Percentiles rank a stretch among this genome's conserved stretches.
Conservation (phyloP, 2,888 invertebrate genomes). For the Calliopum simillimum region DNA sequence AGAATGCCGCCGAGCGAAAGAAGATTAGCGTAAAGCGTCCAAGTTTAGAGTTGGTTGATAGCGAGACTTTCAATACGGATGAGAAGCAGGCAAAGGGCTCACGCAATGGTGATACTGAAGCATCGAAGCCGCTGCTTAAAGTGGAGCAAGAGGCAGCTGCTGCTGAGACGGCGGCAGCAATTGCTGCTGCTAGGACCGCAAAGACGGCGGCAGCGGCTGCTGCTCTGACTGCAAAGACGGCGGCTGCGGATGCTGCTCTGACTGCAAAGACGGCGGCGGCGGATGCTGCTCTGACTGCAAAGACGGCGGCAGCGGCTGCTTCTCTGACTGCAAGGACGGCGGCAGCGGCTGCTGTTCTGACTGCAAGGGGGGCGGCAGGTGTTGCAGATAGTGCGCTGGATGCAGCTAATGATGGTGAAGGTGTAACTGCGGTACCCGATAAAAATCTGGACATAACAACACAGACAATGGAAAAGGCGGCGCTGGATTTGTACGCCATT, state of each 20-base stretch:
- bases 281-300: slow-evolving; percentile 42
- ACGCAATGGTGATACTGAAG: slow-evolving; percentile 61
- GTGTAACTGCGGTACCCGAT: slow-evolving; percentile 34
- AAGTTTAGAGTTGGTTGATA: slow-evolving; percentile 83
- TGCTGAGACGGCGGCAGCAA: slow-evolving; percentile 49
- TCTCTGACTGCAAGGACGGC: slow-evolving; percentile 41
- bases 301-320: slow-evolving; percentile 45
- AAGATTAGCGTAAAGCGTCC: slow-evolving; percentile 73
- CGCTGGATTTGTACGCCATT: slow-evolving; percentile 85
- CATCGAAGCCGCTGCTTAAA: slow-evolving; percentile 54
- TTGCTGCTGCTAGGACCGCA: slow-evolving; percentile 45
- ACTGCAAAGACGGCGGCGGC: slow-evolving; percentile 43
- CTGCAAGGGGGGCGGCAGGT: too few species aligned
- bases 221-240: slow-evolving; percentile 41
- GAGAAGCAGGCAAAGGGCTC: slow-evolving; percentile 65
- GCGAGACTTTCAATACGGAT: slow-evolving; percentile 82
- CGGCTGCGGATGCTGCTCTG: slow-evolving; percentile 43
- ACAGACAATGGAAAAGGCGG: slow-evolving; percentile 84
- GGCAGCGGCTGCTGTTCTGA: slow-evolving; percentile 43
- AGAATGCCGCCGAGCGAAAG: slow-evolving; percentile 68
- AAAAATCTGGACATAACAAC: slow-evolving; percentile 66
- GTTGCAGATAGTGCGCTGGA: too few species aligned
- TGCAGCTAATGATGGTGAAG: slow-evolving; percentile 24
- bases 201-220: slow-evolving; percentile 47
- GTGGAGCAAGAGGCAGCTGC: slow-evolving; percentile 58